Evolutionary conservation across 2,113 vertebrate genomes (phyloP).

Genomic region (Falcunculus frontatus): DNA sequence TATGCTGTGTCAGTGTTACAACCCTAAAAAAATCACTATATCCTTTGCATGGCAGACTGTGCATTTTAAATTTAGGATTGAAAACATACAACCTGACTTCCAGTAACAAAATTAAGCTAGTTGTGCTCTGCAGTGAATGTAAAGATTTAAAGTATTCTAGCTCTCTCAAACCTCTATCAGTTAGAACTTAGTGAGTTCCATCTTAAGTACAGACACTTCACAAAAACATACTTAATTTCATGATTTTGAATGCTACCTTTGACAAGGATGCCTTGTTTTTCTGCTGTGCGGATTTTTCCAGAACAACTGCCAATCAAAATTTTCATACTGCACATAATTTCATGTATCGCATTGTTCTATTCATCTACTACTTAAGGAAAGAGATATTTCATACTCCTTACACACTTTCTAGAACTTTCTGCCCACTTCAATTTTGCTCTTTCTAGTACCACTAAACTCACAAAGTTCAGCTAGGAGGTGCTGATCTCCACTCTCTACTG

Average conservation of each 20-base stretch:
- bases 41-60: background rate
- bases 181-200: background rate
- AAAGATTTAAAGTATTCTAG: background rate
- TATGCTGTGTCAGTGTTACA: background rate
- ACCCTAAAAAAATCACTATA: background rate
- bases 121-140: background rate
- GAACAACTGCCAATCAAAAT: background rate
- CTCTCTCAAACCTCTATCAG: background rate
- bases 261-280: background rate
- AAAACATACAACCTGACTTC: background rate
- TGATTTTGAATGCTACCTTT: background rate
- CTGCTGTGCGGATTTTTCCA: background rate
- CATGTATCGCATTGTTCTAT: fast-evolving
- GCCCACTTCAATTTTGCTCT: background rate
- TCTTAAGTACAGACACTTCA: background rate
- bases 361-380: background rate
- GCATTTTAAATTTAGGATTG: background rate
- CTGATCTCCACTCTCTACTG: background rate
- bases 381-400: background rate
- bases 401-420: background rate
- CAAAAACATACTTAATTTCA: background rate
- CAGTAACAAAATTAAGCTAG: background rate
- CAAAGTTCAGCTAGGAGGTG: background rate
- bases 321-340: background rate
- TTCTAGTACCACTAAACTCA: background rate